These are phyloP conservation scores for Elephas maximus DNA, from an alignment of 2,113 vertebrate genomes.

Conservation along the genomic window DNA sequence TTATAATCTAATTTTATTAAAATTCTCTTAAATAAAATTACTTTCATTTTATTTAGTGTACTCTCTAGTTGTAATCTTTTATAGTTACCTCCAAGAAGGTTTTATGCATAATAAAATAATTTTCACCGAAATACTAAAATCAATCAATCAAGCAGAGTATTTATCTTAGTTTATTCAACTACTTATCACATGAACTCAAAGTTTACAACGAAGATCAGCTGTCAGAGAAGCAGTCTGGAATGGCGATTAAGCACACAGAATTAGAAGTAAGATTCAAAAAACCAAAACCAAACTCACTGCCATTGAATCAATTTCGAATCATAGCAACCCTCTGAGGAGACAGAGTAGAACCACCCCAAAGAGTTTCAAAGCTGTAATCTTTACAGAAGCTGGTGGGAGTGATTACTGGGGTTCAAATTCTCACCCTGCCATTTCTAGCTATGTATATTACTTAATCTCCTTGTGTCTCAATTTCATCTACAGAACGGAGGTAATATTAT, in stretches of 20 bases:
- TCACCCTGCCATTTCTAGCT: not conserved
- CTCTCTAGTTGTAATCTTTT: not conserved
- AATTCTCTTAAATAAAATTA: not conserved
- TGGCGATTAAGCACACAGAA: not conserved
- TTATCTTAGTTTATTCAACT: not conserved
- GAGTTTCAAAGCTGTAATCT: not conserved
- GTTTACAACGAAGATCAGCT: not conserved
- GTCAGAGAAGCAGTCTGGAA: not conserved
- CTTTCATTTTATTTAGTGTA: slow-evolving; percentile 34
- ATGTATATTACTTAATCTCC: not conserved
- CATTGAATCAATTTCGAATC: not conserved
- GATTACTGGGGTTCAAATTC: slow-evolving; percentile 8
- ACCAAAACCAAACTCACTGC: too few species aligned
- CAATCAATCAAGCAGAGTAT: not conserved
- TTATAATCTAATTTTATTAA: slow-evolving; percentile 24
- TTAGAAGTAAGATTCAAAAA: not conserved
- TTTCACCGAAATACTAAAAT: not conserved
- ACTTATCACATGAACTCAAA: not conserved
- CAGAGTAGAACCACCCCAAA: not conserved
- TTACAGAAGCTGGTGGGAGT: not conserved
- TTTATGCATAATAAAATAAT: not conserved
- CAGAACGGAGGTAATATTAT: not conserved
- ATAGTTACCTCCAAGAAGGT: not conserved
- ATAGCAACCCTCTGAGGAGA: not conserved
- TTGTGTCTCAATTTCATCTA: not conserved